Evolutionary conservation across 2,113 vertebrate genomes (phyloP), one percentile per base, ranked within the genome.

Genomic region (Cololabis saira): DNA sequence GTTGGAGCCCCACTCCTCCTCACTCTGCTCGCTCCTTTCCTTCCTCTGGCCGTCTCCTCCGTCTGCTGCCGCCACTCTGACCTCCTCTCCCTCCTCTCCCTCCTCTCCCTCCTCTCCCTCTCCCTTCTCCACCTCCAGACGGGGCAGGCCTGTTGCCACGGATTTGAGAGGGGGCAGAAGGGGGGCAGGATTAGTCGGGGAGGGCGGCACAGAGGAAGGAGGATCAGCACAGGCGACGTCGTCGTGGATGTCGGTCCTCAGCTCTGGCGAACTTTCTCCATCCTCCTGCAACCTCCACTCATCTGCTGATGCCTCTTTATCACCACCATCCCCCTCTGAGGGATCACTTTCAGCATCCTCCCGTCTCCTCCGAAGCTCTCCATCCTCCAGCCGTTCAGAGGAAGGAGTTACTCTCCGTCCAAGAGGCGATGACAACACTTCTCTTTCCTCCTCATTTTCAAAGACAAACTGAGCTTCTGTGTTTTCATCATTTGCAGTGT

Each of bases 141-240:
- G 37, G 57, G 78, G 70, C 53, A 76, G 78, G 73, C 74, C 45
- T 7, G 87, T 90, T 89, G 83, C 89, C 88, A 91, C 88, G 86
- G 83, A 72, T 80, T 63, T 86, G 79, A 66, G 56, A 33, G 54
- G 79, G 58, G 65, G 80, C 63, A 53, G 52, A 60, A 53, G 54
- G 67, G 82, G 87, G 85, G 87, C 71, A 61, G 81, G 89, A 91
- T 91, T 91, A 90, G 71, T 73, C 60, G 2, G 64, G 30, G 60
- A 40, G 78, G 67, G 68, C 63, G 62, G 57, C 60, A 3, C 62
- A 24, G 60, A 40, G 78, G 70, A 68, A 63, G 64, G 60, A 65
- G 69, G 62, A 69, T 71, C 43, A 37, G 62, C 56, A 44, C 42
- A 47, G 51, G 60, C 51, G 12, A 14, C 42, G 30, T 16, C 15